These are phyloP conservation scores for Lamellibrachia satsuma DNA, from an alignment of 2,888 invertebrate genomes.

Conservation along the genomic window DNA sequence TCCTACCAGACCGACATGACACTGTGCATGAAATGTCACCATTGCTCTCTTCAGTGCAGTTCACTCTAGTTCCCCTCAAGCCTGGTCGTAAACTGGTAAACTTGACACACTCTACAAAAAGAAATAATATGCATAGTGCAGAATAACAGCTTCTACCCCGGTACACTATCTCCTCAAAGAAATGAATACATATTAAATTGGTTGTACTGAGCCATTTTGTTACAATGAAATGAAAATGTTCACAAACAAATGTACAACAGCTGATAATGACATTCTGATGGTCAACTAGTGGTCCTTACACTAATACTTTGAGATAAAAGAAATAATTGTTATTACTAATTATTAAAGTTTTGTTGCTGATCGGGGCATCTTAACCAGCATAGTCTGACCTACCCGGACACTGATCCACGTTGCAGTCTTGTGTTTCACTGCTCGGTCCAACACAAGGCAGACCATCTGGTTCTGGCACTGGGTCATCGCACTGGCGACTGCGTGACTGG, in stretches of 20 bases:
- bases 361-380: too few relatives aligned
- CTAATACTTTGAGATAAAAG: too few relatives aligned
- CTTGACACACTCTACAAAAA: neutral
- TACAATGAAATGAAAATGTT: neutral
- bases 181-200: neutral
- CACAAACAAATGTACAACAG: neutral
- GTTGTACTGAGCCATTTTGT: neutral
- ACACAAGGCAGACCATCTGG: too few relatives aligned
- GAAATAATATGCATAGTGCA: neutral
- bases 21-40: neutral
- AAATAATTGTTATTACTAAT: too few relatives aligned
- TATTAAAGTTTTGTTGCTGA: too few relatives aligned
- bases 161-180: neutral
- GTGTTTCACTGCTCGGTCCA: too few relatives aligned
- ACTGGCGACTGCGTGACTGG: too few relatives aligned
- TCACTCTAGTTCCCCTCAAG: neutral
- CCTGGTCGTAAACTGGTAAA: neutral
- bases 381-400: too few relatives aligned
- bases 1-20: neutral
- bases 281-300: too few relatives aligned
- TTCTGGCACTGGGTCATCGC: too few relatives aligned
- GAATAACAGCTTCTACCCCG: neutral
- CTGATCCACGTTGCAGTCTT: too few relatives aligned
- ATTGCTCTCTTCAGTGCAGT: neutral
- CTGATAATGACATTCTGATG: too few relatives aligned